Evolutionary conservation across 1,140 invertebrate genomes (phyloP).

Genomic region (Habropoda laboriosa): DNA sequence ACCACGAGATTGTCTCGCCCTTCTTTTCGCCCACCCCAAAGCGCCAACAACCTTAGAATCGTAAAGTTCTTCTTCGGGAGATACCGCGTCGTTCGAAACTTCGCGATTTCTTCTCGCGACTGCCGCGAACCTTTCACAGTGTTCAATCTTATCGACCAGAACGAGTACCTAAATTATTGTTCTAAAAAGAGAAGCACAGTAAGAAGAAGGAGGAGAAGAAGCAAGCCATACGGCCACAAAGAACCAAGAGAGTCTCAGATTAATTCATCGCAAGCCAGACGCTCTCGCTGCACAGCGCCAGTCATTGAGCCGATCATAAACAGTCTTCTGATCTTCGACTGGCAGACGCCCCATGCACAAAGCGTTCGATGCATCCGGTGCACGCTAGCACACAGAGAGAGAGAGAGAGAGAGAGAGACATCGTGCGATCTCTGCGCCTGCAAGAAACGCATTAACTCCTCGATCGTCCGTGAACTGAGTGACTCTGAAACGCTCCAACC

Average conservation of each 20-base stretch:
- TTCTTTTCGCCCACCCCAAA: not conserved
- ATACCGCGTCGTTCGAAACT: not conserved
- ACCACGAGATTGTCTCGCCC: conserved; percentile 3
- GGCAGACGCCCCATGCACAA: conserved; percentile 12
- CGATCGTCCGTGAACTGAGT: too few species aligned
- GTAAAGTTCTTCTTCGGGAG: not conserved
- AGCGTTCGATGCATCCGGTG: conserved; percentile 20
- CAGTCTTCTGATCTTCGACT: conserved; percentile 26
- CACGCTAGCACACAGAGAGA: too few species aligned
- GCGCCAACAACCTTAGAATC: conserved; percentile 30
- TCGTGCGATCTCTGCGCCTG: not conserved
- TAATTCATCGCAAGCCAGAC: conserved; percentile 15
- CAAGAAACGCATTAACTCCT: conserved; percentile 59
- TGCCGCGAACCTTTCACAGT: too few species aligned
- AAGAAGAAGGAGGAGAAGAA: too few species aligned
- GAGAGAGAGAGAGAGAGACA: too few species aligned
- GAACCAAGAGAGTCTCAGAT: conserved; percentile 8
- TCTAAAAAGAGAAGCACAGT: too few species aligned
- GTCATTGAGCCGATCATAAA: conserved; percentile 28
- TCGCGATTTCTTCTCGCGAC: too few species aligned
- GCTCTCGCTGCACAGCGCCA: not conserved
- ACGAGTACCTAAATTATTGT: too few species aligned
- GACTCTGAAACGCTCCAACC: too few species aligned
- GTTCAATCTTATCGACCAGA: too few species aligned
- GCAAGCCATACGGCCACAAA: not conserved